Evolutionary conservation across 2,888 invertebrate species (phyloP).

Genomic region (Anthophora plumipes): DNA sequence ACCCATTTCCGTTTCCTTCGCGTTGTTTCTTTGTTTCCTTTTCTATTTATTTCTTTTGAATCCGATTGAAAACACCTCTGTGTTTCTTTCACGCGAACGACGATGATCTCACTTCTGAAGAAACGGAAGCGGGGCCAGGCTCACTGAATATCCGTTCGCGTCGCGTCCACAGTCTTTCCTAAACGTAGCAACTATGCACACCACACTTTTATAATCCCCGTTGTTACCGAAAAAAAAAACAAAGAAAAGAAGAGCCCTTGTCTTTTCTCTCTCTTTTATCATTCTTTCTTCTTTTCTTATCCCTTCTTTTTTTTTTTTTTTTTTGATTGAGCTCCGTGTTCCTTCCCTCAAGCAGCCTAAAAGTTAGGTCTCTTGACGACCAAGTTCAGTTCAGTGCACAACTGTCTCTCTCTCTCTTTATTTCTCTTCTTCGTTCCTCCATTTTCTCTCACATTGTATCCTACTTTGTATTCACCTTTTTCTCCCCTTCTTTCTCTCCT

Average conservation of each 20-base stretch:
- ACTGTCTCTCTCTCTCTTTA: conserved; percentile 18
- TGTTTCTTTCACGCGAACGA: too few relatives aligned
- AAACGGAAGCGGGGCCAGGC: conserved; percentile 68
- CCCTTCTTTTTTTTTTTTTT: conserved; percentile 67
- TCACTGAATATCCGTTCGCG: conserved; percentile 68
- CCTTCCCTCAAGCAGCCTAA: conserved; percentile 59
- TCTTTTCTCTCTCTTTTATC: too few relatives aligned
- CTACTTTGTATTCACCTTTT: too few relatives aligned
- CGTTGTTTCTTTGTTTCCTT: conserved; percentile 1
- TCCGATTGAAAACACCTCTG: too few relatives aligned
- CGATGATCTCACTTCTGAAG: too few relatives aligned
- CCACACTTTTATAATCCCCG: conserved; percentile 62
- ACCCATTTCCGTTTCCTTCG: conserved; percentile 62
- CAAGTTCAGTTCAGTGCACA: conserved; percentile 32
- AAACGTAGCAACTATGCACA: conserved; percentile 60
- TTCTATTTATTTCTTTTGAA: not conserved
- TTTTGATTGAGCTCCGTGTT: conserved; percentile 77
- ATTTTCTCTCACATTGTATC: too few relatives aligned
- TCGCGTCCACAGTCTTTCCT: conserved; percentile 68
- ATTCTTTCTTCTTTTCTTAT: too few relatives aligned
- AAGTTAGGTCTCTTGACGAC: conserved; percentile 32
- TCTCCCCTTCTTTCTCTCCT: too few relatives aligned
- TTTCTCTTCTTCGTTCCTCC: not conserved
- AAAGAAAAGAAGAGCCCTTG: too few relatives aligned
- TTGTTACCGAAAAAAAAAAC: conserved; percentile 64